Base-by-base conservation (phyloP, 2,113 vertebrate species). In the Neolamprologus ventralis region DNA sequence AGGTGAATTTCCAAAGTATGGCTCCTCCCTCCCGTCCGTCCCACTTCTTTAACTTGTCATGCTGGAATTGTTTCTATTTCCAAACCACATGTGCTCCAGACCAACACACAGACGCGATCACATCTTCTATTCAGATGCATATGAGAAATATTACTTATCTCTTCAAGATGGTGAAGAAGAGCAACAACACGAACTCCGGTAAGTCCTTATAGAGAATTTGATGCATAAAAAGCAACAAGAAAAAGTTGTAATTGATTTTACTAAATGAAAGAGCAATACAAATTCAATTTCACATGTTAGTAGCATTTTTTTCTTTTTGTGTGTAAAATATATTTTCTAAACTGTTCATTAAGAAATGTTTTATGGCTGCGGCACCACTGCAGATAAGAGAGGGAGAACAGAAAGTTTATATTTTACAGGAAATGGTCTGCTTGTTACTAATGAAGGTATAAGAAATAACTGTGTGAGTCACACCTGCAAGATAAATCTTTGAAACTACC, bases 1-100 rank as follows among this genome's bases (percentile, higher is more conserved):
- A 3, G 40, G 93, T 81, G 89, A 81, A 89, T 95, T 96, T 94
- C 94, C 91, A 90, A 55, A 73, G 3, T 17, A 9, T 49, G 21
- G 47, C 7, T 21, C 78, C 80, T 71, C 84, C 83, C 87, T 31
- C 60, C 85, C 91, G 81, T 35, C 65, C 90, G 89, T 58, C 86
- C 93, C 23, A 28, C 81, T 86, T 80, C 21, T 4, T 42, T 73
- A 47, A 37, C 17, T 65, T 54, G 31, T 88, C 40, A 87, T 58
- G 26, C 12, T 10, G 37, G 21, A 9, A 4, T 5, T 83, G 63
- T 83, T 91, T 91, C 26, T 88, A 17, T 94, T 92, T 80, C 84
- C 73, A 79, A 16, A 2, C 13, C 23, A 45, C 91, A 87, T 58
- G 81, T 88, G 87, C n/a, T 3, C 12, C 2, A 2, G n/a, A 54